phyloP scores from a whole-genome alignment of 2,888 invertebrate genomes.

The Neelides folsomi region DNA sequence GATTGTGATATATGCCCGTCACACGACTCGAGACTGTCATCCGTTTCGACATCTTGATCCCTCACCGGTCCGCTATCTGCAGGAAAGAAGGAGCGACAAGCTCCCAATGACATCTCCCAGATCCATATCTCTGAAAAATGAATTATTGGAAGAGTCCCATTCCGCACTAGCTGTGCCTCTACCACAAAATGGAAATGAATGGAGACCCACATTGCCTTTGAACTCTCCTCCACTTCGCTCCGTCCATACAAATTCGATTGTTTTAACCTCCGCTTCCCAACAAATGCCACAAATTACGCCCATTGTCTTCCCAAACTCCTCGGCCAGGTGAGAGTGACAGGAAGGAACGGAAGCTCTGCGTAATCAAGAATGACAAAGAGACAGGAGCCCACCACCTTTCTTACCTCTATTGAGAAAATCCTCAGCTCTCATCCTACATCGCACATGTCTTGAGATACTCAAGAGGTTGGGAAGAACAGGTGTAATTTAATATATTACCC shows the following conservation, averaged over 20 bases:
- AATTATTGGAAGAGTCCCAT: slow-evolving; percentile 18
- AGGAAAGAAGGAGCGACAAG: slow-evolving; percentile 3
- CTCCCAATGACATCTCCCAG: slow-evolving; percentile 24
- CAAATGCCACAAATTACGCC: slow-evolving; percentile 1
- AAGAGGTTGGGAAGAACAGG: too few species aligned
- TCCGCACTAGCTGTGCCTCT: not conserved
- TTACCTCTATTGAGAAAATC: too few species aligned
- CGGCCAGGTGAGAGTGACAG: too few species aligned
- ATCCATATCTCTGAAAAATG: slow-evolving; percentile 32
- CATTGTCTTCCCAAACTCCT: too few species aligned
- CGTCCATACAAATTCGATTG: not conserved
- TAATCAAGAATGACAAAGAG: too few species aligned
- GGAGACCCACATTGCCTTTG: slow-evolving; percentile 3
- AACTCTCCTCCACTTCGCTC: slow-evolving; percentile 1
- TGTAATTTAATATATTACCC: too few species aligned
- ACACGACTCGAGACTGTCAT: slow-evolving; percentile 28
- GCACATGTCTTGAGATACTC: too few species aligned
- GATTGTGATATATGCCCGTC: slow-evolving; percentile 26
- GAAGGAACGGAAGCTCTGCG: too few species aligned
- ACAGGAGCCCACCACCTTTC: too few species aligned
- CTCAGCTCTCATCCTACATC: too few species aligned
- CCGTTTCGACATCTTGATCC: slow-evolving; percentile 30
- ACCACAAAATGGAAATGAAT: not conserved
- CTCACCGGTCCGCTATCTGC: slow-evolving; percentile 7
- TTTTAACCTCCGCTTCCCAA: not conserved